phyloP scores from a whole-genome alignment of 2,113 vertebrate genomes.

The Strix uralensis region DNA sequence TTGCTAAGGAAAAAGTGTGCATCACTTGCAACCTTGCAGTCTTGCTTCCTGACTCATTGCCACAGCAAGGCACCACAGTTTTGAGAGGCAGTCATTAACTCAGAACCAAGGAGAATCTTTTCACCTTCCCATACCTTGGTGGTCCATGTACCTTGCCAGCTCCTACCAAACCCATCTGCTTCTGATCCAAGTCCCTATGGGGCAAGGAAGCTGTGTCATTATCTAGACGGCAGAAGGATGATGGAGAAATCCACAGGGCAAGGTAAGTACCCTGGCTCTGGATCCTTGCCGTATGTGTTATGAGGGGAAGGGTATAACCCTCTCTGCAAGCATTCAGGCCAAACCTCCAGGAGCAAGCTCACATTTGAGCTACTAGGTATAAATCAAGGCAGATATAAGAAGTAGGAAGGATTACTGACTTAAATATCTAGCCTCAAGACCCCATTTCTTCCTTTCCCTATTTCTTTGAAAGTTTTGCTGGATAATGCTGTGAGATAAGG shows the following conservation, averaged over 20 bases:
- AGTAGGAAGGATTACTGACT: not conserved
- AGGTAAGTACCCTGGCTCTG: not conserved
- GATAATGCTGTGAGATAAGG: not conserved
- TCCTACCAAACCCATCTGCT: not conserved
- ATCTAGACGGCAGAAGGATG: not conserved
- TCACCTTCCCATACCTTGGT: fast-evolving
- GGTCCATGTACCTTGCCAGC: not conserved
- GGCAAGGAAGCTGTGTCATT: not conserved
- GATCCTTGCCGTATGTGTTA: not conserved
- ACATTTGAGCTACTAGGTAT: not conserved
- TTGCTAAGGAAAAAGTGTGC: not conserved
- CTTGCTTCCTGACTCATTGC: not conserved
- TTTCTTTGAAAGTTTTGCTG: not conserved
- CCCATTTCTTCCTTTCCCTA: not conserved
- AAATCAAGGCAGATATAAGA: not conserved
- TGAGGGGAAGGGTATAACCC: not conserved
- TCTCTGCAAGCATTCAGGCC: not conserved
- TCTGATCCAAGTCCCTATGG: not conserved
- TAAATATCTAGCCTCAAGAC: not conserved
- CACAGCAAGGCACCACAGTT: not conserved
- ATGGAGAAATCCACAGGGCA: not conserved
- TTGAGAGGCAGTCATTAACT: not conserved
- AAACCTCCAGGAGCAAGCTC: not conserved
- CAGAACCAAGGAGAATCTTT: not conserved
- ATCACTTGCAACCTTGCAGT: not conserved